Evolutionary conservation across 2,888 invertebrate species (phyloP).

Genomic region (Morinoia aosen): DNA sequence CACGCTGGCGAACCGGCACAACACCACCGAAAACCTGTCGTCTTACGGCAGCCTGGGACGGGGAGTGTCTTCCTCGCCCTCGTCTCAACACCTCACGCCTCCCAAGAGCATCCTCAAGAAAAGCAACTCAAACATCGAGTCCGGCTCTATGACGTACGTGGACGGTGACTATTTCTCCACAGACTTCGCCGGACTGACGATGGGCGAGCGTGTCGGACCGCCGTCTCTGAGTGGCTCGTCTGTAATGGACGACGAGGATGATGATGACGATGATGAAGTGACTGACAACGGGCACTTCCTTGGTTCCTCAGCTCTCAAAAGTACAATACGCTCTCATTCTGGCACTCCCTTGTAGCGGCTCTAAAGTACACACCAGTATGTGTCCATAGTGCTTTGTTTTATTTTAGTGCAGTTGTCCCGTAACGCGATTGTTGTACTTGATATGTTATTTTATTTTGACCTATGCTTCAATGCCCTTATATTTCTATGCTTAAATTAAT

Average conservation of each 20-base stretch:
- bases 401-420: not conserved
- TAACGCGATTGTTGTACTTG: not conserved
- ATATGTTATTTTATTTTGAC: not conserved
- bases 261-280: conserved; percentile 54
- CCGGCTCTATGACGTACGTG: conserved; percentile 64
- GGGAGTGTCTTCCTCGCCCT: conserved; percentile 61
- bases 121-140: conserved; percentile 69
- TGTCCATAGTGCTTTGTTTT: not conserved
- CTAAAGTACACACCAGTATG: not conserved
- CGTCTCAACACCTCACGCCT: conserved; percentile 55
- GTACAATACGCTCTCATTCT: not conserved
- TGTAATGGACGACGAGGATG: conserved; percentile 59
- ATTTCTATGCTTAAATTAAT: not conserved
- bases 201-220: conserved; percentile 32
- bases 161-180: conserved; percentile 55
- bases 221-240: conserved; percentile 55
- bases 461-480: not conserved
- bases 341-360: not conserved
- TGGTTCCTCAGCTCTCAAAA: not conserved
- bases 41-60: conserved; percentile 63
- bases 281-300: not conserved
- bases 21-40: conserved; percentile 65
- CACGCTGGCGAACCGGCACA: conserved; percentile 63
- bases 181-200: conserved; percentile 14
- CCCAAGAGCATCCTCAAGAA: conserved; percentile 70